Percentiles rank a stretch among this genome's conserved stretches.
Evolutionary conservation across 2,888 invertebrate species (phyloP).

Genomic region (Onthophagus sagittarius): DNA sequence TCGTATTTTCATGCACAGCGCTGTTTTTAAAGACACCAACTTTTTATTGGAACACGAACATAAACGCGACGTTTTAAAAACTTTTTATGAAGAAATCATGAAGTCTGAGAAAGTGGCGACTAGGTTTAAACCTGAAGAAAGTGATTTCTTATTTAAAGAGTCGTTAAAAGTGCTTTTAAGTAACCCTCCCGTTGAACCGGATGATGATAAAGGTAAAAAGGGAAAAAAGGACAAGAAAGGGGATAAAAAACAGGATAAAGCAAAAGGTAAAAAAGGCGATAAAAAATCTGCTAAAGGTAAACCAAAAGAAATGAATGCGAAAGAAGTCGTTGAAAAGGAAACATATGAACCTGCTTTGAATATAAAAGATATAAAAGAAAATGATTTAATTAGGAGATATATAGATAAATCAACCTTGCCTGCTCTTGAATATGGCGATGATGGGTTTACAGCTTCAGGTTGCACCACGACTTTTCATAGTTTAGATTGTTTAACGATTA

Average conservation of each 20-base stretch:
- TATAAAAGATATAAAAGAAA: background rate
- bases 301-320: slow-evolving; percentile 14
- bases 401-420: slow-evolving; percentile 6
- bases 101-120: slow-evolving; percentile 6
- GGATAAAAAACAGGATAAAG: slow-evolving; percentile 10
- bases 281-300: background rate
- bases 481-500: slow-evolving; percentile 18
- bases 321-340: slow-evolving; percentile 16
- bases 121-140: slow-evolving; percentile 7
- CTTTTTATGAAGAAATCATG: slow-evolving; percentile 10
- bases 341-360: slow-evolving; percentile 10
- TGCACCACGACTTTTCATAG: slow-evolving; percentile 21
- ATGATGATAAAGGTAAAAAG: slow-evolving; percentile 2
- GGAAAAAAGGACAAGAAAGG: slow-evolving; percentile 8
- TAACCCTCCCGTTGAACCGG: background rate
- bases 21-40: slow-evolving; percentile 12
- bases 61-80: slow-evolving; percentile 1
- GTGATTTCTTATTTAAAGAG: slow-evolving; percentile 19
- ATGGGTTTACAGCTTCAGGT: slow-evolving; percentile 13
- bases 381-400: background rate
- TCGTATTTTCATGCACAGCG: slow-evolving; percentile 16
- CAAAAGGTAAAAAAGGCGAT: background rate
- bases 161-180: slow-evolving; percentile 14
- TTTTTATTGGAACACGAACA: slow-evolving; percentile 14
- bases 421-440: slow-evolving; percentile 16